These are phyloP conservation scores for Caprella mutica DNA, from an alignment of 2,888 invertebrate genomes.

Conservation along the genomic window DNA sequence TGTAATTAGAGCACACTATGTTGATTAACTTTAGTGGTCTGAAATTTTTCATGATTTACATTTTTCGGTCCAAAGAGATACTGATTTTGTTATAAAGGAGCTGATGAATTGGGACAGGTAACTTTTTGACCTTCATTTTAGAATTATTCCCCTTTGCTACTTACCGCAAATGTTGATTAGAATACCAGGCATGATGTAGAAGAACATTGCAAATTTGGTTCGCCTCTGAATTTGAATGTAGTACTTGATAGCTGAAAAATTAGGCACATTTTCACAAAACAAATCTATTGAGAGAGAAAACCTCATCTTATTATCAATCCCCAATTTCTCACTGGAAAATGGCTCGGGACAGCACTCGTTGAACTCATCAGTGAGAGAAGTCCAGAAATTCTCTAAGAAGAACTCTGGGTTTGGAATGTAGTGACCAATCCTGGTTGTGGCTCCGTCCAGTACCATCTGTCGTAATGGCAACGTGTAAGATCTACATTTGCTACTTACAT, in stretches of 20 bases:
- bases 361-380: background rate
- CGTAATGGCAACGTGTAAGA: too few species aligned
- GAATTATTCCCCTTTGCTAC: background rate
- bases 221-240: conserved; percentile 25
- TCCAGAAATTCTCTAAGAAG: conserved; percentile 21
- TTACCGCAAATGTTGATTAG: conserved; percentile 29
- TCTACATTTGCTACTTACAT: too few species aligned
- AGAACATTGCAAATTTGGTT: conserved; percentile 24
- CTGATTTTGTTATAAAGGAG: too few species aligned
- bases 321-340: conserved; percentile 15
- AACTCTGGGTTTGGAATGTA: conserved; percentile 17
- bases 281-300: too few species aligned
- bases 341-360: conserved; percentile 16
- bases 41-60: too few species aligned
- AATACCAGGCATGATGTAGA: conserved; percentile 31
- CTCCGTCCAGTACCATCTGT: conserved; percentile 11
- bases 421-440: conserved; percentile 10
- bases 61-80: too few species aligned
- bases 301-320: too few species aligned
- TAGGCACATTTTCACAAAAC: too few species aligned
- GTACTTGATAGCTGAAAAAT: conserved; percentile 17
- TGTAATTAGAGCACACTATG: too few species aligned
- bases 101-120: too few species aligned
- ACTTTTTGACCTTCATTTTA: too few species aligned
- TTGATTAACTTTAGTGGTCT: too few species aligned